Percentiles rank a stretch among this genome's conserved stretches.
Conservation (phyloP, 2,797 vertebrate species). For the Kryptopterus vitreolus region DNA sequence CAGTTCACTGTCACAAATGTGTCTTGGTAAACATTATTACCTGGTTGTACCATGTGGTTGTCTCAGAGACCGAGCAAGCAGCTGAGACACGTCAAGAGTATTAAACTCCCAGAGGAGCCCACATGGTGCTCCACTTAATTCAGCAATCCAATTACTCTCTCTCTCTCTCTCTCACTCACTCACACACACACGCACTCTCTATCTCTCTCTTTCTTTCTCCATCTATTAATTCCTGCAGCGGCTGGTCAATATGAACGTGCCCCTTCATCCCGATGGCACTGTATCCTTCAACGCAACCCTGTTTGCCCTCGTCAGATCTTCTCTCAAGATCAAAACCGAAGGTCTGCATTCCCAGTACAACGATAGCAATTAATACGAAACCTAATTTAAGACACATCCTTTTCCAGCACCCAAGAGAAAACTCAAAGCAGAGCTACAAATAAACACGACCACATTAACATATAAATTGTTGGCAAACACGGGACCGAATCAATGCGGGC, state of each 20-base stretch:
- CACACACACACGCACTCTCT: conserved; percentile 20
- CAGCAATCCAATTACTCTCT: conserved; percentile 35
- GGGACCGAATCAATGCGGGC: conserved; percentile 1
- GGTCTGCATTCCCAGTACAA: conserved; percentile 67
- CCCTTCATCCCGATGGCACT: conserved; percentile 88
- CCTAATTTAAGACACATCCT: neutral
- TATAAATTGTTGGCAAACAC: neutral
- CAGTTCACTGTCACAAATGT: neutral
- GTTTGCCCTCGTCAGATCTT: conserved; percentile 94
- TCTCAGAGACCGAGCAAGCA: conserved; percentile 18
- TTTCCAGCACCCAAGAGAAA: neutral
- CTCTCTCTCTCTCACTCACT: neutral
- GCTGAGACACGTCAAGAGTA: conserved; percentile 36
- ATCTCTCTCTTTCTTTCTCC: neutral
- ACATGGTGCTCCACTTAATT: conserved; percentile 23
- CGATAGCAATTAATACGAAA: neutral
- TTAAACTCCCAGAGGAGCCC: conserved; percentile 25
- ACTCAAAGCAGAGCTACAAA: neutral
- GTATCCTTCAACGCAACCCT: conserved; percentile 96
- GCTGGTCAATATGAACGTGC: conserved; percentile 97
- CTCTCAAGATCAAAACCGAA: conserved; percentile 97
- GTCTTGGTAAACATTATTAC: neutral
- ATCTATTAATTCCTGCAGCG: conserved; percentile 72
- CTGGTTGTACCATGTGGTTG: neutral
- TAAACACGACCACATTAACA: neutral